These are phyloP conservation scores for Lithodes maja DNA, from an alignment of 2,888 invertebrate genomes.

Conservation along the genomic window DNA sequence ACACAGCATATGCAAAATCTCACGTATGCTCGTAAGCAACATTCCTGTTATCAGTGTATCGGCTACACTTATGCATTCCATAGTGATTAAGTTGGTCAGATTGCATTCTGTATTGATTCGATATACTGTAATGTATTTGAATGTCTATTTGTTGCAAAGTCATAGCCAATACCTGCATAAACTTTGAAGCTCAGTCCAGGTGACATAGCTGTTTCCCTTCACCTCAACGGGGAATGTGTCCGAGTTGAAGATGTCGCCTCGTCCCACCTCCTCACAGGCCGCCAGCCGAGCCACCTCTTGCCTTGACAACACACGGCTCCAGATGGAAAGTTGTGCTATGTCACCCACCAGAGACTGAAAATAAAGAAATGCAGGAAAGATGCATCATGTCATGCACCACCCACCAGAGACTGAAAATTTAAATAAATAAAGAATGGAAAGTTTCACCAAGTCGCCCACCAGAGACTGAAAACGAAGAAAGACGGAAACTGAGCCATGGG, in stretches of 20 bases:
- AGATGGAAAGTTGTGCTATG: slow-evolving; percentile 35
- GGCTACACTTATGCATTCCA: too few species aligned
- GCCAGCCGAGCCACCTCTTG: slow-evolving; percentile 9
- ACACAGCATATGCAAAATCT: too few species aligned
- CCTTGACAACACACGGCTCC: slow-evolving; percentile 7
- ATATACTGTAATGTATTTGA: too few species aligned
- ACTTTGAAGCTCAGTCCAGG: neutral
- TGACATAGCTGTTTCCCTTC: neutral
- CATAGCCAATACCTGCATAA: slow-evolving; percentile 3
- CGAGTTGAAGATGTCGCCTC: slow-evolving; percentile 24
- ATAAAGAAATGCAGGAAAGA: neutral
- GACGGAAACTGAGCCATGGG: neutral
- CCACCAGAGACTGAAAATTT: too few species aligned
- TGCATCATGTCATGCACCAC: too few species aligned
- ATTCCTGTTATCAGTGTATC: too few species aligned
- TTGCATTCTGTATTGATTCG: too few species aligned
- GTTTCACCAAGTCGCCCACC: too few species aligned
- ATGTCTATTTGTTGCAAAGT: too few species aligned
- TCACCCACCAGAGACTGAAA: slow-evolving; percentile 33
- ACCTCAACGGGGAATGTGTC: slow-evolving; percentile 22
- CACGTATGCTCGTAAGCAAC: too few species aligned
- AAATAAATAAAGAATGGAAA: too few species aligned
- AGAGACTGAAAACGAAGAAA: neutral
- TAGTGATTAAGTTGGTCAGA: too few species aligned
- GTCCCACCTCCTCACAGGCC: slow-evolving; percentile 11